Conservation (phyloP, 2,113 vertebrate species). For the Ibidorhyncha struthersii region DNA sequence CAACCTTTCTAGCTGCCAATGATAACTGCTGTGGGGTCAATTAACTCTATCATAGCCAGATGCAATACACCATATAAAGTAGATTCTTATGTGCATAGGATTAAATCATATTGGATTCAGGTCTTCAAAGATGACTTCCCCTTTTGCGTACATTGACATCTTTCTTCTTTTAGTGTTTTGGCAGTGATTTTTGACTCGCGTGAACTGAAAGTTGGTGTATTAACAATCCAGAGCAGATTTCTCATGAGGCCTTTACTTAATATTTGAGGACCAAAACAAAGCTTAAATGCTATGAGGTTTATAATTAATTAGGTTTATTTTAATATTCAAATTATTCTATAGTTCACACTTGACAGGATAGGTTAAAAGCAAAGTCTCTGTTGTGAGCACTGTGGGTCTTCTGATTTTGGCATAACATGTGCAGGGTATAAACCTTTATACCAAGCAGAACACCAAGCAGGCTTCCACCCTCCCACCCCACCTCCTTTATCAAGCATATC, state of each 20-base stretch:
- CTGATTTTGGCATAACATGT: background rate
- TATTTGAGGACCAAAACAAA: background rate
- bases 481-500: background rate
- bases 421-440: background rate
- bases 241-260: background rate
- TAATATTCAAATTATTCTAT: background rate
- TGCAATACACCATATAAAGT: background rate
- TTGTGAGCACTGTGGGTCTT: background rate
- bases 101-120: background rate
- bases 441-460: background rate
- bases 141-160: background rate
- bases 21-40: background rate
- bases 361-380: background rate
- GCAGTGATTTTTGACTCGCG: fast-evolving
- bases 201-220: background rate
- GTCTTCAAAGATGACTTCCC: background rate
- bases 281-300: background rate
- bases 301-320: background rate
- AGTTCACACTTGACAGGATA: background rate
- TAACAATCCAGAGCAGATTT: background rate
- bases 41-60: background rate
- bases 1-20: background rate
- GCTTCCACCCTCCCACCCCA: background rate
- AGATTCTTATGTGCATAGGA: background rate
- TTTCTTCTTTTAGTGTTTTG: background rate